A percentile compares a stretch with the other conserved stretches of the same genome.
These are phyloP conservation scores for Polypedilum vanderplanki DNA, from an alignment of 1,140 invertebrate genomes.

Conservation along the genomic window DNA sequence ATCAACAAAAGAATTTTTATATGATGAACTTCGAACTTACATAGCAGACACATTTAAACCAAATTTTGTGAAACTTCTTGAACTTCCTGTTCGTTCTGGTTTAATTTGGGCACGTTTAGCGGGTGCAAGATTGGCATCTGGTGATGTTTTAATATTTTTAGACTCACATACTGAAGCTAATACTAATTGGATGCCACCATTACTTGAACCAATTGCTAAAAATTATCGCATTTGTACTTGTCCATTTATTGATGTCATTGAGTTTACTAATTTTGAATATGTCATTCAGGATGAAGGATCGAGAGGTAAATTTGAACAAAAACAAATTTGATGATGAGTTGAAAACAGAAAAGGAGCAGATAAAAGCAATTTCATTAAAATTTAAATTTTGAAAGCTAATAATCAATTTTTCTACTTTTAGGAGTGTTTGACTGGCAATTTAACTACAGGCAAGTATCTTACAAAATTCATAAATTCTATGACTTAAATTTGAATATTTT, in stretches of 20 bases:
- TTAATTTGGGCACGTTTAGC: constrained; percentile 55
- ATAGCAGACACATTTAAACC: constrained; percentile 74
- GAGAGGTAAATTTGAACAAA: constrained; percentile 53
- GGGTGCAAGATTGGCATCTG: constrained; percentile 51
- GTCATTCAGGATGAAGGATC: constrained; percentile 70
- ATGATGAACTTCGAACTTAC: constrained; percentile 79
- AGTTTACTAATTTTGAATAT: constrained; percentile 90
- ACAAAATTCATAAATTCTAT: no score
- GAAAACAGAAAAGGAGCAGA: no score
- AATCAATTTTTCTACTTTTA: no score
- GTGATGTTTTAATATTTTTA: constrained; percentile 58
- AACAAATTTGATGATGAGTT: no score
- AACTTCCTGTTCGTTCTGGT: constrained; percentile 51
- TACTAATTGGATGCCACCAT: neutral
- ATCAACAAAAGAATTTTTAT: constrained; percentile 92
- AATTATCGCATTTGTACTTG: neutral
- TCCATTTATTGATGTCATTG: constrained; percentile 65
- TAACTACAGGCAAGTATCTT: no score
- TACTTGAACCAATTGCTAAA: neutral
- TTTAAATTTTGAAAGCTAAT: no score
- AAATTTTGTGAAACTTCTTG: constrained; percentile 73
- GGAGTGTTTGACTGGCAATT: no score
- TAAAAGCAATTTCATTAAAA: no score
- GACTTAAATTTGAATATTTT: no score
- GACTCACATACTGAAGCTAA: constrained; percentile 51